Evolutionary conservation across 2,113 vertebrate species (phyloP), one percentile per base, ranked within the genome.

Genomic region (Hyperopisus bebe): DNA sequence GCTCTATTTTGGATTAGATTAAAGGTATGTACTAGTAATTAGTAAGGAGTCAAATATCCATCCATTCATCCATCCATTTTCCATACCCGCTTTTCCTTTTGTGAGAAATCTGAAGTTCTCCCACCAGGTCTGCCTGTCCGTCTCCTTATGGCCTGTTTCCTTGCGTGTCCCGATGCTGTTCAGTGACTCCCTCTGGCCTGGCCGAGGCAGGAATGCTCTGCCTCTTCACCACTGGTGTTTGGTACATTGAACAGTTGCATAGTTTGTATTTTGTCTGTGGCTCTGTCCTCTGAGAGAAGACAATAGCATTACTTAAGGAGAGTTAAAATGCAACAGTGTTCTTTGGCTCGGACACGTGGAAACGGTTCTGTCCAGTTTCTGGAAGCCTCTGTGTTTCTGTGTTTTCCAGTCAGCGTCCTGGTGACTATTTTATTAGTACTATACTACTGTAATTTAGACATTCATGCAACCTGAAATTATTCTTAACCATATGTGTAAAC

Each of bases 351-450:
- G 62, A 13, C 66, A 31, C 21, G 47, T 39, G 27, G 88, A 89
- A 80, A 46, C 3, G n/a, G 46, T 21, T 46, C 70, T 13, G 70
- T 47, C 58, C 10, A 5, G 24, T 35, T 53, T 84, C 35, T 88
- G 86, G 88, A 55, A n/a, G 70, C 84, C 31, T 66, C 55, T 44
- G 21, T 47, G 27, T 46, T 88, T 46, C 89, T 86, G 21, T 50
- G 66, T n/a, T 39, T 53, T 10, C 66, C 46, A 31, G 80, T 88
- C 77, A 35, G 86, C 27, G 31, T 48, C 88, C 89, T 58, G 66
- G 85, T 90, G 70, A 91, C 90, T 53, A 82, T 89, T 91, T 91
- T 91, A 89, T 66, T 92, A 83, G 86, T 88, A 87, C 88, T 90
- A 47, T 48, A 86, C 87, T 87, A 86, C 88, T 87, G 82, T 83